Conservation (phyloP, 2,888 invertebrate genomes). For the Siphlonurus alternatus region DNA sequence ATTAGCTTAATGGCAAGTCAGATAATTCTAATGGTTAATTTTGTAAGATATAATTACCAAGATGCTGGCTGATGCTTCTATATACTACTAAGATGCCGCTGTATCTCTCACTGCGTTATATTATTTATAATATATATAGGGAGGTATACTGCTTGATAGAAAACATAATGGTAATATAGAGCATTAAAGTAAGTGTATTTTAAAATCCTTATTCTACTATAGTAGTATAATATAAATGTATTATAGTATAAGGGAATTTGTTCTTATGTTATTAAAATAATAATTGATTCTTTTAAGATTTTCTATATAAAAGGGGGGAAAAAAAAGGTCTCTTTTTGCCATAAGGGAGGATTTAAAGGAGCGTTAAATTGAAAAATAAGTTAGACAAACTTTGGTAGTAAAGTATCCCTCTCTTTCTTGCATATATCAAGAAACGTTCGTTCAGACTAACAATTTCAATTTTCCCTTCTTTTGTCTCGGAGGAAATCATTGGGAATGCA, state of each 20-base stretch:
- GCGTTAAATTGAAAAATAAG: neutral
- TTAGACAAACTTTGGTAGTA: too few relatives aligned
- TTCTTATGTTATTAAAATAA: neutral
- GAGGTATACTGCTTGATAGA: too few relatives aligned
- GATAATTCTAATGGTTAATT: constrained; percentile 3
- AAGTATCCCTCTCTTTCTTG: neutral
- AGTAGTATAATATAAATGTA: too few relatives aligned
- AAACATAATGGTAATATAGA: too few relatives aligned
- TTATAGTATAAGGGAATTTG: too few relatives aligned
- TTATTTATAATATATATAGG: too few relatives aligned
- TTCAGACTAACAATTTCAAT: constrained; percentile 9
- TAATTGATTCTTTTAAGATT: constrained; percentile 2
- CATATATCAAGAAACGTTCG: neutral
- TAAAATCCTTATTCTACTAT: too few relatives aligned
- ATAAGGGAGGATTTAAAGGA: neutral
- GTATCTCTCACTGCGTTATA: too few relatives aligned
- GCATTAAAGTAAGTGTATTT: too few relatives aligned
- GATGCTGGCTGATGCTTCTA: too few relatives aligned
- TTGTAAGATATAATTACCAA: neutral
- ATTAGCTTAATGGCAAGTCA: neutral
- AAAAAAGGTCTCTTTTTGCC: neutral
- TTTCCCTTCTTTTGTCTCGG: constrained; percentile 47
- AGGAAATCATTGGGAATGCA: constrained; percentile 66
- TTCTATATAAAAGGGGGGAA: neutral
- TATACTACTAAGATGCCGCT: too few relatives aligned